Evolutionary conservation across 2,797 vertebrate species (phyloP).

Genomic region (Syngnathus rostellatus): DNA sequence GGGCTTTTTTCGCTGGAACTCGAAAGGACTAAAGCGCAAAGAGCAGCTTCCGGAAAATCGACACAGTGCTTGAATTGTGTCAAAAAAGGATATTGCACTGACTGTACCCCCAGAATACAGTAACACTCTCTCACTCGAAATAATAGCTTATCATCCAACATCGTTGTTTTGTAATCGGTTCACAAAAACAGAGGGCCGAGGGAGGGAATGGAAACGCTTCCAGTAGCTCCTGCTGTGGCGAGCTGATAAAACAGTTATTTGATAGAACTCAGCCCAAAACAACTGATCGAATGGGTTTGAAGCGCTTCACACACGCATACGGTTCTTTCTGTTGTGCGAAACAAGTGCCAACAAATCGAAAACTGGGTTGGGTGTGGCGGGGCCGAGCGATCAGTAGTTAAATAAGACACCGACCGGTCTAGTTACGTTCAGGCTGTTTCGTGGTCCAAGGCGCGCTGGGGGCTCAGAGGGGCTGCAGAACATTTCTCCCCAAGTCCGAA

Average conservation of each 20-base stretch:
- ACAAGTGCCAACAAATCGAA: conserved; percentile 2
- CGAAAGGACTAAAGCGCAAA: conserved; percentile 44
- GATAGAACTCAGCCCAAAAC: conserved; percentile 47
- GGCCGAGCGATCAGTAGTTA: conserved; percentile 64
- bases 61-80: conserved; percentile 47
- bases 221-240: neutral
- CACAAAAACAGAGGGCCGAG: conserved; percentile 50
- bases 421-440: neutral
- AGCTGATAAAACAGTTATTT: conserved; percentile 45
- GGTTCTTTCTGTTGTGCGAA: neutral
- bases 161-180: conserved; percentile 68
- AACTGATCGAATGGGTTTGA: conserved; percentile 34
- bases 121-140: conserved; percentile 43
- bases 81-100: conserved; percentile 73
- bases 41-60: conserved; percentile 41
- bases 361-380: conserved; percentile 17
- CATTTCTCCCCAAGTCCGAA: conserved; percentile 63
- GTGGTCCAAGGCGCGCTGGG: neutral
- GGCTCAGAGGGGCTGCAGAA: conserved; percentile 72
- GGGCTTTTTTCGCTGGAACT: conserved; percentile 11
- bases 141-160: conserved; percentile 59
- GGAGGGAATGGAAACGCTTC: conserved; percentile 38
- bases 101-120: conserved; percentile 65
- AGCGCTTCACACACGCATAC: conserved; percentile 30
- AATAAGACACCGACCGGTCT: conserved; percentile 18